Conservation (phyloP, 2,888 invertebrate species). For the Suillia variegata region DNA sequence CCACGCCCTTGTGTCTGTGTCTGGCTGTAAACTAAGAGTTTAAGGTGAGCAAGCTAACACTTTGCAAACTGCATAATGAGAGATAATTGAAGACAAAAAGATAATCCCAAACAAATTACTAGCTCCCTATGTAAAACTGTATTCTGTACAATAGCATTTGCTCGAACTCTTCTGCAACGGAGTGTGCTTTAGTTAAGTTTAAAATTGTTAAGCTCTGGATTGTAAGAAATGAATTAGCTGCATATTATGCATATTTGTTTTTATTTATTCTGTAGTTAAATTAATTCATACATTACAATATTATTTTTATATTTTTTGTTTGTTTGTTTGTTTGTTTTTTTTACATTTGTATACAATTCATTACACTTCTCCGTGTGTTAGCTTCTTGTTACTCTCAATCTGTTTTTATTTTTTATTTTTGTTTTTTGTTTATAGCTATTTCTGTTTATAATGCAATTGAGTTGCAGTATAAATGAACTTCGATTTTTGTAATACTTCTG, state of each 20-base stretch:
- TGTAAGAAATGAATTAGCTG: neutral
- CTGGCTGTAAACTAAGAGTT: no score
- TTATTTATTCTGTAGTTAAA: neutral
- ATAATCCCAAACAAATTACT: no score
- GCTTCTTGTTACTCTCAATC: conserved; percentile 24
- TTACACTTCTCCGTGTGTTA: conserved; percentile 24
- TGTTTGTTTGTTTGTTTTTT: conserved; percentile 18
- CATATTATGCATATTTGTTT: no score
- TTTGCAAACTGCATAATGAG: no score
- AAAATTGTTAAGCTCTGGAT: neutral
- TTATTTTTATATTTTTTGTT: conserved; percentile 10
- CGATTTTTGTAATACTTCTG: conserved; percentile 11
- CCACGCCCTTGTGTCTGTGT: no score
- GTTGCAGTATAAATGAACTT: no score
- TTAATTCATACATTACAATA: conserved; percentile 1
- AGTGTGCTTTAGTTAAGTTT: neutral
- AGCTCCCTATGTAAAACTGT: no score
- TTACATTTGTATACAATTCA: conserved; percentile 17
- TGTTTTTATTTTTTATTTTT: neutral
- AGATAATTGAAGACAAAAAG: no score
- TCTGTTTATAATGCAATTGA: neutral
- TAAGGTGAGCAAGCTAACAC: no score
- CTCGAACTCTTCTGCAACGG: no score
- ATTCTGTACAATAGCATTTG: no score
- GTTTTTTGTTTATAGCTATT: conserved; percentile 2